Evolutionary conservation across 2,888 invertebrate genomes (phyloP), one percentile per base, ranked within the genome.

Genomic region (Yponomeuta cagnagella): DNA sequence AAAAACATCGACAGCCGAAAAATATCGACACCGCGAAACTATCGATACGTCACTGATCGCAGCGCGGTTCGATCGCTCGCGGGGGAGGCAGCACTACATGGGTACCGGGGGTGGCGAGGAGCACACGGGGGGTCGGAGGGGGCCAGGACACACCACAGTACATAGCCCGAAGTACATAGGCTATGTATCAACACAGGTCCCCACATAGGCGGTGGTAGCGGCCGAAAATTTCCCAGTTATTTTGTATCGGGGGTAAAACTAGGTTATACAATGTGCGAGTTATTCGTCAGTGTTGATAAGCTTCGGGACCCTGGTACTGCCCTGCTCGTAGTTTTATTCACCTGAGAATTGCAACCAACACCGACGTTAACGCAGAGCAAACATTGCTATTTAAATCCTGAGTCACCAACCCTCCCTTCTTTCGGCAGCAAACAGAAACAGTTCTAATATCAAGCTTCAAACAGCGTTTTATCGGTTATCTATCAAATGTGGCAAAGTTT

Each of bases 201-300:
- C 72, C 84, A 88, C 82, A 88, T 88, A 73, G 73, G 76, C 83
- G 82, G 81, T 81, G 81, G 15, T 15, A 81, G 84, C 83, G 58
- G 82, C 87, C 90, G 90, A 90, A 92, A 90, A 91, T 87, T 90
- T 91, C 89, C 90, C 89, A 89, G 90, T 87, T 90, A 91, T 91
- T 90, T 88, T 88, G 89, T 88, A 87, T 86, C 85, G 88, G 52
- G 52, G 52, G 52, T 58, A 58, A 91, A 91, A 90, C 90, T 92
- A 90, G 91, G 91, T 91, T 92, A 91, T 89, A 83, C 85, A 77
- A 77, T 86, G 85, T 89, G 10, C 2, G 15, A 58, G 52, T 58
- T 58, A 58, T 58, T 58, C 52, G 52, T 58, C 52, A 58, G 52
- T 15, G 52, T 15, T 15, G 52, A 12, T 58, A 15, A 15, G 52